phyloP scores from a whole-genome alignment of 2,797 vertebrate species.

The Perodicticus potto region DNA sequence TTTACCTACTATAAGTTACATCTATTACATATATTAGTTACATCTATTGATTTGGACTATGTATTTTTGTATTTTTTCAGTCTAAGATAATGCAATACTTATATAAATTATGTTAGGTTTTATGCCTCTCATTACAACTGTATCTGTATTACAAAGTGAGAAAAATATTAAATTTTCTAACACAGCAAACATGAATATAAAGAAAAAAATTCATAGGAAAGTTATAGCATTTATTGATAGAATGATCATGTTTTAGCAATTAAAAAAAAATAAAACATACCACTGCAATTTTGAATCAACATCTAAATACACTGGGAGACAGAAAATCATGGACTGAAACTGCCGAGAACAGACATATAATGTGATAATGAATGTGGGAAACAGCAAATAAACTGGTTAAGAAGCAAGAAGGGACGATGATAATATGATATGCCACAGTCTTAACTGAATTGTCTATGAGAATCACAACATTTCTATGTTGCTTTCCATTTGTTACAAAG shows the following conservation, averaged over 20 bases:
- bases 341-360: not conserved
- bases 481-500: constrained; percentile 59
- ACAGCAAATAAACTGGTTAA: constrained; percentile 30
- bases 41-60: not conserved
- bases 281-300: constrained; percentile 45
- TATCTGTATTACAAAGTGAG: not conserved
- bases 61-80: constrained; percentile 19
- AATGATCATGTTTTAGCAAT: not conserved
- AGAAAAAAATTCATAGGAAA: not conserved
- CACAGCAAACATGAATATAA: not conserved
- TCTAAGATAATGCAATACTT: not conserved
- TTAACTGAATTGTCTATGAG: constrained; percentile 53
- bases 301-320: constrained; percentile 32
- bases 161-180: constrained; percentile 41
- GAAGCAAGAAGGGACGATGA: constrained; percentile 50
- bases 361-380: not conserved
- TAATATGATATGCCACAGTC: not conserved
- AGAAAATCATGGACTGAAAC: not conserved
- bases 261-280: constrained; percentile 41
- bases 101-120: not conserved
- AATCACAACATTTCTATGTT: constrained; percentile 45
- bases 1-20: not conserved
- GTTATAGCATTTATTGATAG: not conserved
- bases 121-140: not conserved
- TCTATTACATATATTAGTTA: not conserved